Evolutionary conservation across 2,797 vertebrate genomes (phyloP).

Genomic region (Sciurus carolinensis): DNA sequence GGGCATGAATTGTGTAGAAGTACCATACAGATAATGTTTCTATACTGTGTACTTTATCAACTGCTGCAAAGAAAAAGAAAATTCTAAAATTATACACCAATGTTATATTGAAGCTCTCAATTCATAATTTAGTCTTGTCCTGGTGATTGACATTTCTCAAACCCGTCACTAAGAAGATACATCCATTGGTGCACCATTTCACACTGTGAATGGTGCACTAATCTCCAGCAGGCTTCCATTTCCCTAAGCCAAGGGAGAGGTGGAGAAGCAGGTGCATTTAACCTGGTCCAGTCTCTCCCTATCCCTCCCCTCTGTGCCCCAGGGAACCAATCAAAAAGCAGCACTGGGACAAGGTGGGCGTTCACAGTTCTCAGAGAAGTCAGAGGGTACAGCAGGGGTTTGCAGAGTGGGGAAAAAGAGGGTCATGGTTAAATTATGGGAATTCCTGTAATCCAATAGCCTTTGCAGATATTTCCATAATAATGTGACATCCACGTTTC

Average conservation of each 20-base stretch:
- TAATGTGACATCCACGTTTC: background rate
- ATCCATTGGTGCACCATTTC: background rate
- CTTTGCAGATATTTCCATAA: background rate
- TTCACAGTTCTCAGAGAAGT: background rate
- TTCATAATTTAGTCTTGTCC: background rate
- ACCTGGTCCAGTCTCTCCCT: background rate
- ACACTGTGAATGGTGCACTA: background rate
- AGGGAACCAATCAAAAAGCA: background rate
- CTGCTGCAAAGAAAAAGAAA: background rate
- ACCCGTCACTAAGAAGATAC: background rate
- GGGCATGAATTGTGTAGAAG: background rate
- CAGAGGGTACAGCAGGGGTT: rapidly evolving
- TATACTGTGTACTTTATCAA: background rate
- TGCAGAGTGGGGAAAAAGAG: background rate
- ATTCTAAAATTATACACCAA: background rate
- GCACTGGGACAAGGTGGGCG: background rate
- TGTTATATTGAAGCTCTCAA: background rate
- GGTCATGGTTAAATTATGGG: background rate
- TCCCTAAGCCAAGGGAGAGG: background rate
- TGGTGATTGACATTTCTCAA: background rate
- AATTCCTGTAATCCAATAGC: background rate
- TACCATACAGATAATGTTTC: background rate
- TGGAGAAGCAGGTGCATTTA: too few relatives aligned
- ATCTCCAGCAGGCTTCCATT: background rate
- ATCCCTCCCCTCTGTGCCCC: background rate